Conservation (phyloP, 53 echinoderm and acorn worm species). For the Holothuria leucospilota region DNA sequence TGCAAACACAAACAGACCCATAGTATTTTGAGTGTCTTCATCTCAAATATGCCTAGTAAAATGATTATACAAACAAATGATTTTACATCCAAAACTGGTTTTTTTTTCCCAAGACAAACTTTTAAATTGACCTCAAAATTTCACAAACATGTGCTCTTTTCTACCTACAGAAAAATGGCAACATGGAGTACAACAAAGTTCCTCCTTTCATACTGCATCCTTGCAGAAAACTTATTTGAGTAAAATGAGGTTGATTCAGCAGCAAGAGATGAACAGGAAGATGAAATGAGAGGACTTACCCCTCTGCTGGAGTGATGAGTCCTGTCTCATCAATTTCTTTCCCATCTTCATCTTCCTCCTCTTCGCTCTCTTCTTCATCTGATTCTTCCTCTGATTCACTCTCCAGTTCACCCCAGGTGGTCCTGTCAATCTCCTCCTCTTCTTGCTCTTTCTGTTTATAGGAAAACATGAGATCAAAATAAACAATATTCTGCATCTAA, state of each 20-base stretch:
- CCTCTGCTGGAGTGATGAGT: constrained; percentile 98
- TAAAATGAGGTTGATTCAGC: too few relatives aligned
- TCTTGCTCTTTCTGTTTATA: constrained; percentile 77
- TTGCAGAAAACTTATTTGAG: too few relatives aligned
- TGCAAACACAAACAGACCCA: constrained; percentile 24
- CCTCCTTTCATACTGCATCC: too few relatives aligned
- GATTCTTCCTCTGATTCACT: constrained; percentile 95
- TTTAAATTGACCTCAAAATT: not conserved
- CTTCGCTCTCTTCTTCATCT: constrained; percentile 96
- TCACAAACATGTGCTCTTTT: not conserved
- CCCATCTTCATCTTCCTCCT: constrained; percentile 80
- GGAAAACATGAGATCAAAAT: not conserved
- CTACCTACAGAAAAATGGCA: not conserved
- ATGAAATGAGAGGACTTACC: constrained; percentile 60
- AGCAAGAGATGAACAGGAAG: not conserved
- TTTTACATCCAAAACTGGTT: not conserved
- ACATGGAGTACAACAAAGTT: too few relatives aligned
- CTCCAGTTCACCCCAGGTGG: constrained; percentile 94
- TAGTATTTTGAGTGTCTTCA: not conserved
- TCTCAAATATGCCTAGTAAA: not conserved
- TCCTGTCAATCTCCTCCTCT: constrained; percentile 87
- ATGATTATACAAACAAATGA: not conserved
- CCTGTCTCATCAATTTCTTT: constrained; percentile 93
- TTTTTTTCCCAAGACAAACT: not conserved
- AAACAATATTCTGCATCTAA: not conserved